Base-by-base conservation (phyloP, 2,888 invertebrate species). In the Limnephilus rhombicus region DNA sequence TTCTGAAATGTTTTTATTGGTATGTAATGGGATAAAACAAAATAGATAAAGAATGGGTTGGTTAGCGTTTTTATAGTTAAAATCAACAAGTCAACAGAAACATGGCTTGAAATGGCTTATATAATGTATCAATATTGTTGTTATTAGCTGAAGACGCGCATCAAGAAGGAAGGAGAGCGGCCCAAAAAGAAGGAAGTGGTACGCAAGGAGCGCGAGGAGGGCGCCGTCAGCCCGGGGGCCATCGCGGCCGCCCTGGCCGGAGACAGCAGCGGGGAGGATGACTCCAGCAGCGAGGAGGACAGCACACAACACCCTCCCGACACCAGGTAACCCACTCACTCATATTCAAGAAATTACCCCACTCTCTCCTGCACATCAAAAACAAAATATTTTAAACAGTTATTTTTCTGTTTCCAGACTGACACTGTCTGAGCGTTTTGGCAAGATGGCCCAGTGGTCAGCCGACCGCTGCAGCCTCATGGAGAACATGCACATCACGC, bases 381-480 rank as follows among this genome's bases (percentile, higher is more conserved):
- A 82, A 12, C 13, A 15, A 82, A 34, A 18, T 82, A 82, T 15
- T 31, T 31, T 31, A 31, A 31, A 7, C 29, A 29, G n/a, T 31
- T 82, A 29, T 82, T 12, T 31, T 29, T 24, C 29, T 5, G 45
- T 41, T 49, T 45, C 94, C 94, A 97, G 97, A 92, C 95, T 98
- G 94, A 98, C 98, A 0, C 96, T 98, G 24, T 98, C 98, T 0
- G 98, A 98, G 95, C 96, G 98, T 37, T 98, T 98, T 95, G 98
- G 98, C 93, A 98, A 98, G 96, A 98, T 98, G 97, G 98, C 98
- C 37, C 98, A 98, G 94, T 98, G 98, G 98, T 98, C 98, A 93
- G 98, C 98, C 4, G 98, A 98, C 95, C 96, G 98, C 18, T 97
- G 98, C n/a, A 95, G 97, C 29, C 98, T 98, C 90, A 97, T 98